phyloP scores from a whole-genome alignment of 2,888 invertebrate genomes.

The Meiosimyza decipiens region DNA sequence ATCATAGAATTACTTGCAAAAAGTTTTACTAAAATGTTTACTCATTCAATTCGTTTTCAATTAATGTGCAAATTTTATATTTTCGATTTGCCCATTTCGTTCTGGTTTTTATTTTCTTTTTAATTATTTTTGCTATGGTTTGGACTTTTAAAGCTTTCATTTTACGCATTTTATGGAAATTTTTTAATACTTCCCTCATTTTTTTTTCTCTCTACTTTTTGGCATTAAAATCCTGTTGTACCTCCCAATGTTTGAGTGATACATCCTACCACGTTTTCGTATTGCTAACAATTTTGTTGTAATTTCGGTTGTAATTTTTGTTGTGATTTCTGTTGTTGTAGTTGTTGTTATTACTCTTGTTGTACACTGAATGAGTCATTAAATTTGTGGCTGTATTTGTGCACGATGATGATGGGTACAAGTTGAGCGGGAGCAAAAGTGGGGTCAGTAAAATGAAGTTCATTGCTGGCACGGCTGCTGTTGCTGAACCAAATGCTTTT shows the following conservation, averaged over 20 bases:
- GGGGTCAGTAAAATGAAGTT: background rate
- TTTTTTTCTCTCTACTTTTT: background rate
- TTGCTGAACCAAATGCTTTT: background rate
- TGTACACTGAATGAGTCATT: conserved; percentile 18
- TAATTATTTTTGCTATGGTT: too few relatives aligned
- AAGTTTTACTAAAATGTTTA: too few relatives aligned
- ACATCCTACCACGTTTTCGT: background rate
- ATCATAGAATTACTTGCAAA: too few relatives aligned
- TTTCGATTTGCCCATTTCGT: background rate
- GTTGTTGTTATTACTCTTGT: conserved; percentile 10
- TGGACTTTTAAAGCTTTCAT: conserved; percentile 11
- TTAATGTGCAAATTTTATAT: conserved; percentile 13
- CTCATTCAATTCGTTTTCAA: conserved; percentile 11
- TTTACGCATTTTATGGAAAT: conserved; percentile 18
- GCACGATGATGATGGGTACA: background rate
- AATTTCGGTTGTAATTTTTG: background rate
- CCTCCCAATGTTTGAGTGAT: background rate
- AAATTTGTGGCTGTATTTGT: conserved; percentile 13
- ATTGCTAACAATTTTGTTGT: background rate
- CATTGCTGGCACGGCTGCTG: too few relatives aligned
- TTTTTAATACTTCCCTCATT: background rate
- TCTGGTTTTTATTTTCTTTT: background rate
- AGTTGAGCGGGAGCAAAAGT: background rate
- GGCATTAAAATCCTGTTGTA: background rate
- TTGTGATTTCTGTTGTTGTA: background rate